These are phyloP conservation scores for Polymixis lichenea DNA, from an alignment of 2,888 invertebrate genomes.

Conservation along the genomic window DNA sequence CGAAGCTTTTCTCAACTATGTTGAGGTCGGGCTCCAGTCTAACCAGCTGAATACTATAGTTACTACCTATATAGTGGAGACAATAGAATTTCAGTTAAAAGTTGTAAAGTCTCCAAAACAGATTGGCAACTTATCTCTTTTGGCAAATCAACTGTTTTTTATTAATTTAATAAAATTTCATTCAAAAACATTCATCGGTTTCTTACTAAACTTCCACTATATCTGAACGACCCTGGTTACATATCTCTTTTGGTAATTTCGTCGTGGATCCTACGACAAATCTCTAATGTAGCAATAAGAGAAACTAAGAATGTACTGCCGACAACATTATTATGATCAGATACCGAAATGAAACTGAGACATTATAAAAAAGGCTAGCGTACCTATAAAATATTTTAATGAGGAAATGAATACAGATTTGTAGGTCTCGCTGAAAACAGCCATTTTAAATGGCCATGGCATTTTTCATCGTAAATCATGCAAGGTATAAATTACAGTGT, in stretches of 20 bases:
- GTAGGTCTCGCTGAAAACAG: slow-evolving; percentile 11
- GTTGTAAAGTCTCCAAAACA: too few relatives aligned
- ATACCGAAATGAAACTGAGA: slow-evolving; percentile 22
- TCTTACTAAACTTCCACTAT: too few relatives aligned
- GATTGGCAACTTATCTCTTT: too few relatives aligned
- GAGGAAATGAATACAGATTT: slow-evolving; percentile 17
- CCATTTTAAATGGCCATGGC: slow-evolving; percentile 13
- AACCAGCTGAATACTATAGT: neutral
- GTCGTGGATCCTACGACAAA: neutral
- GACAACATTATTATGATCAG: neutral
- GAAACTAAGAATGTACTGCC: neutral
- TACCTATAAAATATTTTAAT: slow-evolving; percentile 14
- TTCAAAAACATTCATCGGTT: too few relatives aligned
- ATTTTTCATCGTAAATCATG: slow-evolving; percentile 30
- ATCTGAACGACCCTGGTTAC: too few relatives aligned
- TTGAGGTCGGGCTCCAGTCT: too few relatives aligned
- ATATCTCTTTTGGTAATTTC: neutral
- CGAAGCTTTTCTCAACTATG: too few relatives aligned
- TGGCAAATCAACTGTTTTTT: too few relatives aligned
- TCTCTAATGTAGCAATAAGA: neutral
- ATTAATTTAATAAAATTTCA: too few relatives aligned
- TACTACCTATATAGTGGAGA: neutral
- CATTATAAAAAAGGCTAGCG: too few relatives aligned
- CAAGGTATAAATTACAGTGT: slow-evolving; percentile 38
- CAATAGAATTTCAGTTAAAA: neutral